These are phyloP conservation scores for Neomorphus geoffroyi DNA, from an alignment of 2,797 vertebrate species.

Conservation along the genomic window DNA sequence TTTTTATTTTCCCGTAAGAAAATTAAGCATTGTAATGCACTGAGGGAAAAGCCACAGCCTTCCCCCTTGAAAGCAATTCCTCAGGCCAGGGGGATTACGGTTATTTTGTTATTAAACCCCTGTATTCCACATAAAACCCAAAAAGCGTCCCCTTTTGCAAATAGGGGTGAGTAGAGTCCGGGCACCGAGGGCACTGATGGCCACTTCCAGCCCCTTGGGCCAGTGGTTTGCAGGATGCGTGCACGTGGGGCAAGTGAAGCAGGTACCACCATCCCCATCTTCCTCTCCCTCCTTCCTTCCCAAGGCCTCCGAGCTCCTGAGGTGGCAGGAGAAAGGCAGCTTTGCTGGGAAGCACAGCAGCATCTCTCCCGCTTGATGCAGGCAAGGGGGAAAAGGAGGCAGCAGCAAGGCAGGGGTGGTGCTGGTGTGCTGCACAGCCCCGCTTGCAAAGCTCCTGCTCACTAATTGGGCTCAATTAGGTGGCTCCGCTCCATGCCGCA, in stretches of 20 bases:
- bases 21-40: background rate
- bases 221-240: rapidly evolving
- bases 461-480: conserved; percentile 64
- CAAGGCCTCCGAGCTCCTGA: background rate
- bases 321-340: background rate
- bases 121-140: background rate
- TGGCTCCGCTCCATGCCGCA: background rate
- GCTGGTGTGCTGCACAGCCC: background rate
- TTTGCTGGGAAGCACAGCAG: background rate
- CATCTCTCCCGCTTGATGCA: background rate
- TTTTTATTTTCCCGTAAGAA: conserved; percentile 38
- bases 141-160: background rate
- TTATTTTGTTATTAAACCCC: background rate
- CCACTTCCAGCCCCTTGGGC: background rate
- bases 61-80: background rate
- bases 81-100: background rate
- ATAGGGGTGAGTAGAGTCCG: background rate
- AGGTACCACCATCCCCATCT: background rate
- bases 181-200: background rate
- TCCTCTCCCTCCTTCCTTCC: background rate
- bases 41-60: background rate
- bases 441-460: background rate
- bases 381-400: background rate
- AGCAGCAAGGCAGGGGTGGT: background rate
- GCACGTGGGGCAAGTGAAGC: background rate